These are phyloP conservation scores for Drosophila chauvacae DNA, from an alignment of 1,140 invertebrate genomes.

Conservation along the genomic window DNA sequence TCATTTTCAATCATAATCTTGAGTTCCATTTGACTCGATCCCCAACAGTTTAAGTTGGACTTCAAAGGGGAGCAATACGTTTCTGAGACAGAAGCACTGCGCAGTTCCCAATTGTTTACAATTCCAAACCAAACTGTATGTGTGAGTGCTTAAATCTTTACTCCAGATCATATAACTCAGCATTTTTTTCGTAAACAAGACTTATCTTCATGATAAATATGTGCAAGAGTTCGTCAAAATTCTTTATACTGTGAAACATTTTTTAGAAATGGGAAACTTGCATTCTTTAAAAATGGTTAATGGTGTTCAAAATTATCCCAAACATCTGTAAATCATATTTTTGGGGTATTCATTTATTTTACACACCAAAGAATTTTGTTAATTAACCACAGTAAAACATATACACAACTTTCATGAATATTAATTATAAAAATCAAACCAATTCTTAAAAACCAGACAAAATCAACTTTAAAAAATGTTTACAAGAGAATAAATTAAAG, in stretches of 20 bases:
- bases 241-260: background rate
- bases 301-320: background rate
- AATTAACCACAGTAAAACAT: too few relatives aligned
- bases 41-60: background rate
- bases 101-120: slow-evolving; percentile 4
- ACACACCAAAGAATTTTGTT: too few relatives aligned
- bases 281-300: background rate
- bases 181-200: background rate
- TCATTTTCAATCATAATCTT: background rate
- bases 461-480: too few relatives aligned
- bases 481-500: too few relatives aligned
- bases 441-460: background rate
- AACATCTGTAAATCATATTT: too few relatives aligned
- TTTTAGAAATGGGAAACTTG: background rate
- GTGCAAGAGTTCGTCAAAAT: background rate
- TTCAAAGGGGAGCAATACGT: background rate
- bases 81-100: background rate
- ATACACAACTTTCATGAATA: too few relatives aligned
- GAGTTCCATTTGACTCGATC: background rate
- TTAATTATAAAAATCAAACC: background rate
- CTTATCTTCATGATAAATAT: background rate
- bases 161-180: background rate
- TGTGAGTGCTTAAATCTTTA: slow-evolving; percentile 1
- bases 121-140: background rate
- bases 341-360: too few relatives aligned